Evolutionary conservation across 2,797 vertebrate genomes (phyloP).

Genomic region (Amniataba percoides): DNA sequence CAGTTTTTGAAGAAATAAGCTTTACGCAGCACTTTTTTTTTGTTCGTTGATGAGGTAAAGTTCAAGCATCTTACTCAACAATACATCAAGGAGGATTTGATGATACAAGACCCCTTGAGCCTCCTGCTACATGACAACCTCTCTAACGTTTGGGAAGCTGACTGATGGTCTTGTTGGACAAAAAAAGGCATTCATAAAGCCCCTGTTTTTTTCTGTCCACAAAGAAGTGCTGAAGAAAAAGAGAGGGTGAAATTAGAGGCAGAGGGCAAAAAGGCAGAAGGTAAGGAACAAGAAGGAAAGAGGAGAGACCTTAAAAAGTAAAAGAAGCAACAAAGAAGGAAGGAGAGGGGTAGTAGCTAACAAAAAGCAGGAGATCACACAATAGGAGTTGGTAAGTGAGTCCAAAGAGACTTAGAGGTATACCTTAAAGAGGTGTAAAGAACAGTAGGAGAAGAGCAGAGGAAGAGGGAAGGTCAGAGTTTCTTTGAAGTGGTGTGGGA

Average conservation of each 20-base stretch:
- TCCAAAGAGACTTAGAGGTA: neutral
- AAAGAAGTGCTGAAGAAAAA: neutral
- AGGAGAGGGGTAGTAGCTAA: neutral
- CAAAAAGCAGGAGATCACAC: neutral
- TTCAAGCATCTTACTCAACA: conserved; percentile 11
- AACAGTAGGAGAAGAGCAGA: conserved; percentile 13
- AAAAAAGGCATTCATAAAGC: neutral
- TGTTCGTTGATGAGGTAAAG: neutral
- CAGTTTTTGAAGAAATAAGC: conserved; percentile 24
- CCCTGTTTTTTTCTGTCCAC: neutral
- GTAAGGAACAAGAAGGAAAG: neutral
- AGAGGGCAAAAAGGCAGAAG: neutral
- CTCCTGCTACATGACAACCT: neutral
- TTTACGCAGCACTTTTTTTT: conserved; percentile 10
- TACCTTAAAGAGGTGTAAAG: neutral
- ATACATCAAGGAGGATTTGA: conserved; percentile 13
- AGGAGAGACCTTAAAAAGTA: neutral
- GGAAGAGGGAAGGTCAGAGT: conserved; percentile 25
- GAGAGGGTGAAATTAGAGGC: neutral
- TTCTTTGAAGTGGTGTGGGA: conserved; percentile 36
- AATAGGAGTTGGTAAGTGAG: neutral
- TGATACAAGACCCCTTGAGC: neutral
- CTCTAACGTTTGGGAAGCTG: neutral
- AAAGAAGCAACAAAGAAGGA: neutral
- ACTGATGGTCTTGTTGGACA: neutral